phyloP scores from a whole-genome alignment of 2,888 invertebrate species.

The Rhamphomyia laevipes region DNA sequence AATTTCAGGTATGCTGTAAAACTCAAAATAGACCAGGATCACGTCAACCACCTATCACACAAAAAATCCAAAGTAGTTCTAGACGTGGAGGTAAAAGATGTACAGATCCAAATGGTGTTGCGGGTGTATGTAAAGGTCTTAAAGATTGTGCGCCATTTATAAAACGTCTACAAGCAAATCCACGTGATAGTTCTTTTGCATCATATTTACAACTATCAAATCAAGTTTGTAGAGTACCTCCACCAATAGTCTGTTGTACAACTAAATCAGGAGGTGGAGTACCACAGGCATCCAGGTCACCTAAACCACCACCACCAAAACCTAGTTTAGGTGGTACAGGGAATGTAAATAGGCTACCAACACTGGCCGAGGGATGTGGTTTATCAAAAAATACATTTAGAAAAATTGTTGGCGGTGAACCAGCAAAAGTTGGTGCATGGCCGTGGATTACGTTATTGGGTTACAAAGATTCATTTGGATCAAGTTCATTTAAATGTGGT shows the following conservation, averaged over 20 bases:
- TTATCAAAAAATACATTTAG: neutral
- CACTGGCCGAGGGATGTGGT: neutral
- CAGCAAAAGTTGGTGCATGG: slow-evolving; percentile 58
- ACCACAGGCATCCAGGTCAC: neutral
- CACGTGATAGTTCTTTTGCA: slow-evolving; percentile 16
- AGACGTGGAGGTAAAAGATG: slow-evolving; percentile 13
- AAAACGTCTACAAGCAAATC: slow-evolving; percentile 19
- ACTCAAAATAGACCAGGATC: too few relatives aligned
- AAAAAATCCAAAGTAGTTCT: too few relatives aligned
- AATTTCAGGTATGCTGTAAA: too few relatives aligned
- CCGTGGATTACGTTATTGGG: slow-evolving; percentile 72
- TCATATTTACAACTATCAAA: slow-evolving; percentile 25
- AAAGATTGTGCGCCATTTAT: slow-evolving; percentile 21
- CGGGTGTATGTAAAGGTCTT: slow-evolving; percentile 16
- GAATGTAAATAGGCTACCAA: neutral
- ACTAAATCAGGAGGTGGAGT: slow-evolving; percentile 1
- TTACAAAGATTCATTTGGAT: slow-evolving; percentile 42
- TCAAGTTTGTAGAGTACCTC: slow-evolving; percentile 20
- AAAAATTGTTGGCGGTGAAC: slow-evolving; percentile 63
- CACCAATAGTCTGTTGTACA: slow-evolving; percentile 29
- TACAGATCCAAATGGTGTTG: slow-evolving; percentile 17
- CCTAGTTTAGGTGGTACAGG: neutral
- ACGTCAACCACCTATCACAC: too few relatives aligned
- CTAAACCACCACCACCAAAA: neutral
- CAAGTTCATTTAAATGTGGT: slow-evolving; percentile 32